Evolutionary conservation across 2,888 invertebrate species (phyloP), one percentile per base, ranked within the genome.

Genomic region (Pegoplata infirma): DNA sequence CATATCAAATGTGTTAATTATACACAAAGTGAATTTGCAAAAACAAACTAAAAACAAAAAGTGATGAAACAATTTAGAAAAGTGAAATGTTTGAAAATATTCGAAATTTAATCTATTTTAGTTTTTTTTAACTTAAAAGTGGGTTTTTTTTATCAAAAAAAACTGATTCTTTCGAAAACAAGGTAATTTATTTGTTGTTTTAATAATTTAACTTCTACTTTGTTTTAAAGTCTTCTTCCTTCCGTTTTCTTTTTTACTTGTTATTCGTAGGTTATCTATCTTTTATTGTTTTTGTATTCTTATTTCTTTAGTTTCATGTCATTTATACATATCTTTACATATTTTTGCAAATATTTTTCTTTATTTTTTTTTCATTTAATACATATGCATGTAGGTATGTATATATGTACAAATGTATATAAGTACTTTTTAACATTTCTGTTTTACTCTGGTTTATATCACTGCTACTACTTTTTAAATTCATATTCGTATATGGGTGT

Each of bases 401-500:
- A n/a, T n/a, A n/a, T n/a, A n/a, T n/a, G n/a, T n/a, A n/a, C n/a
- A n/a, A n/a, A n/a, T n/a, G n/a, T n/a, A n/a, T n/a, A 40, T 40
- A n/a, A 3, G n/a, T 40, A 5, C n/a, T n/a, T 40, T 40, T n/a
- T 40, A 36, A 40, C n/a, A 40, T n/a, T 40, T 40, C 12, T 5
- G 5, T 40, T n/a, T 40, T 40, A 49, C 23, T 53, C 17, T 75
- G 55, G 36, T 75, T 68, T 67, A 49, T 68, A 55, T 68, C 61
- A 68, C 61, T 49, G 68, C 51, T 40, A 25, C 40, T 76, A 69
- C 63, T 46, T 7, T 44, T 63, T 75, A 61, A 1, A n/a, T 69
- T 63, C 67, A n/a, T n/a, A n/a, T n/a, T 63, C 67, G n/a, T n/a
- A n/a, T n/a, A n/a, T n/a, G 44, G 63, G 56, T 58, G 68, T 69